Percentiles rank a stretch among this genome's conserved stretches.
phyloP scores from a whole-genome alignment of 2,888 invertebrate species.

The Camponotus fellah region DNA sequence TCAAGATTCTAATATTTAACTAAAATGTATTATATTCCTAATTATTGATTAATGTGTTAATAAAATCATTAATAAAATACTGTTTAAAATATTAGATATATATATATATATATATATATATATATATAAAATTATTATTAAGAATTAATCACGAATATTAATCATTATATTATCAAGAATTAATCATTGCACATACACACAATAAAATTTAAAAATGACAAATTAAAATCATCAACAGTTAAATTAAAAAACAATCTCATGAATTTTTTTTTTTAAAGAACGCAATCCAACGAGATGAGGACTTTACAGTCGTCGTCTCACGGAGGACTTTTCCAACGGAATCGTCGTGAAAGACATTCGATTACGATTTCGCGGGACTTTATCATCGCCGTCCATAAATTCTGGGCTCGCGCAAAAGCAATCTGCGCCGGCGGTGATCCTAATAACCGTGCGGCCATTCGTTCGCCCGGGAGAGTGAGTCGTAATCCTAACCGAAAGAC shows the following conservation, averaged over 20 bases:
- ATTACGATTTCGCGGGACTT: constrained; percentile 67
- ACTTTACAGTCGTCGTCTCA: constrained; percentile 42
- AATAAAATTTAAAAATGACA: background rate
- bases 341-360: constrained; percentile 69
- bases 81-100: background rate
- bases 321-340: constrained; percentile 23
- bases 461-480: constrained; percentile 55
- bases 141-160: background rate
- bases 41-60: background rate
- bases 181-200: background rate
- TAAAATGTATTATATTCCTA: background rate
- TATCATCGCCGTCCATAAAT: constrained; percentile 75
- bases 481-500: constrained; percentile 70
- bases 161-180: background rate
- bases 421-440: constrained; percentile 71
- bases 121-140: background rate
- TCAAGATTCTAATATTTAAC: background rate
- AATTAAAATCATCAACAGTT: background rate
- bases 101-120: too few relatives aligned
- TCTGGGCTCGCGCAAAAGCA: constrained; percentile 68
- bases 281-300: constrained; percentile 12
- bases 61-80: background rate
- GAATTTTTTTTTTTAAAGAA: constrained; percentile 17
- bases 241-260: constrained; percentile 20
- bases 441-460: constrained; percentile 61